Conservation (phyloP, 1,140 invertebrate genomes). For the Thaumatotibia leucotreta region DNA sequence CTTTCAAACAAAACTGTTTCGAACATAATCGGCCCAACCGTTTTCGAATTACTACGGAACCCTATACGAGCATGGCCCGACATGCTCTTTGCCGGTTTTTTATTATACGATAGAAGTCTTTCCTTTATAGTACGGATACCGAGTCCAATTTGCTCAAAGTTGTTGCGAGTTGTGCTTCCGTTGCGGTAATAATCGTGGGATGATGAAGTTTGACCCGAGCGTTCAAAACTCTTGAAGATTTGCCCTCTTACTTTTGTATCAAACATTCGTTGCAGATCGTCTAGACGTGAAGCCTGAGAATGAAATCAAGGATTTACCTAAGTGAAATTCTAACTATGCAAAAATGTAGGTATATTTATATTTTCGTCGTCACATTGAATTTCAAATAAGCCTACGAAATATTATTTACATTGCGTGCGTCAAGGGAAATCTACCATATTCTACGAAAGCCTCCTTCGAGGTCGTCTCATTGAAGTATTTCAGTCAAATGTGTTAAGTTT, state of each 20-base stretch:
- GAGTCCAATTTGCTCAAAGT: not conserved
- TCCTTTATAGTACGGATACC: too few species aligned
- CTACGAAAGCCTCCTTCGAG: not conserved
- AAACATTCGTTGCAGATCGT: not conserved
- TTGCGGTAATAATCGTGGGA: not conserved
- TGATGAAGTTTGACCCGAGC: not conserved
- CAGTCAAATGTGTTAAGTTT: not conserved
- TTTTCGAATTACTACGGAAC: too few species aligned
- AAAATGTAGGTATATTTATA: not conserved
- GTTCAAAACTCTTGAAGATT: not conserved
- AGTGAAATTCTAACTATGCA: not conserved
- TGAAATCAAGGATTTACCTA: not conserved
- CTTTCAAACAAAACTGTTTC: too few species aligned
- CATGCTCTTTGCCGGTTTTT: too few species aligned
- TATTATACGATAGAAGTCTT: too few species aligned
- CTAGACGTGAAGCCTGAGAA: too few species aligned
- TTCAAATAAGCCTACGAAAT: not conserved
- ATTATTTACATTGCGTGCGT: not conserved
- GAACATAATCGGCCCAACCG: too few species aligned
- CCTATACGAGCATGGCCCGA: too few species aligned
- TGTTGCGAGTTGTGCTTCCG: not conserved
- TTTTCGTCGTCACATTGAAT: not conserved
- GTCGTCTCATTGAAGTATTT: not conserved
- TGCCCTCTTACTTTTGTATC: not conserved
- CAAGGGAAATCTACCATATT: not conserved